phyloP scores from a whole-genome alignment of 2,888 invertebrate genomes.

The Ichneumon xanthorius region DNA sequence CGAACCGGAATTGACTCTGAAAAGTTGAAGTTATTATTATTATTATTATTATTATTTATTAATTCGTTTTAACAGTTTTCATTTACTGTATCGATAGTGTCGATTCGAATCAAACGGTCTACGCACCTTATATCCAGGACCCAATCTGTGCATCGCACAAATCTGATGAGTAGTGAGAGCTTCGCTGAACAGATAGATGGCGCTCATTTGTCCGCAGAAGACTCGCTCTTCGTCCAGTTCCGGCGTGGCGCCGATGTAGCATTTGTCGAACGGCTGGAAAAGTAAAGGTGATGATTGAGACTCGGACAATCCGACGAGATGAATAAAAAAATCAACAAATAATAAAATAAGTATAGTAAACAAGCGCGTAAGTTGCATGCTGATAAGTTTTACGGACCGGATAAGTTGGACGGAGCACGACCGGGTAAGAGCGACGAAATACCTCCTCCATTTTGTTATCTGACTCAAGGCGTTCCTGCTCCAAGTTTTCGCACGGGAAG shows the following conservation, averaged over 20 bases:
- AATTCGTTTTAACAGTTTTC: background rate
- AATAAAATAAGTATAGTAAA: background rate
- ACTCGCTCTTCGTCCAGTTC: conserved; percentile 98
- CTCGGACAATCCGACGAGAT: background rate
- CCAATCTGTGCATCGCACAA: conserved; percentile 98
- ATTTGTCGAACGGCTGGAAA: conserved; percentile 98
- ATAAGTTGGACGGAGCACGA: too few relatives aligned
- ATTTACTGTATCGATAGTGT: background rate
- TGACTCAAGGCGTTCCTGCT: too few relatives aligned
- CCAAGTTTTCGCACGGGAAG: too few relatives aligned
- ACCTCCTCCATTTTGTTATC: too few relatives aligned
- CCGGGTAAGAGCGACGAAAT: too few relatives aligned
- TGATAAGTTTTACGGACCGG: too few relatives aligned
- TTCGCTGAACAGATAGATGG: conserved; percentile 99
- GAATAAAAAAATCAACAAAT: conserved; percentile 72
- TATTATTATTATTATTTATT: background rate
- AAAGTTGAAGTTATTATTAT: background rate
- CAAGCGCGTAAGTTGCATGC: too few relatives aligned
- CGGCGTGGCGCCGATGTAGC: conserved; percentile 99
- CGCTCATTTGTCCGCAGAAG: conserved; percentile 99
- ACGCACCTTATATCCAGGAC: conserved; percentile 98
- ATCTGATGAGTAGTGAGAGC: conserved; percentile 99
- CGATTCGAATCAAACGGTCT: background rate
- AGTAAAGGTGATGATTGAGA: conserved; percentile 43
- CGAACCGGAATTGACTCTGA: conserved; percentile 99